A percentile compares a stretch with the other conserved stretches of the same genome.
phyloP scores from a whole-genome alignment of 2,113 vertebrate species.

The Pluvialis apricaria region DNA sequence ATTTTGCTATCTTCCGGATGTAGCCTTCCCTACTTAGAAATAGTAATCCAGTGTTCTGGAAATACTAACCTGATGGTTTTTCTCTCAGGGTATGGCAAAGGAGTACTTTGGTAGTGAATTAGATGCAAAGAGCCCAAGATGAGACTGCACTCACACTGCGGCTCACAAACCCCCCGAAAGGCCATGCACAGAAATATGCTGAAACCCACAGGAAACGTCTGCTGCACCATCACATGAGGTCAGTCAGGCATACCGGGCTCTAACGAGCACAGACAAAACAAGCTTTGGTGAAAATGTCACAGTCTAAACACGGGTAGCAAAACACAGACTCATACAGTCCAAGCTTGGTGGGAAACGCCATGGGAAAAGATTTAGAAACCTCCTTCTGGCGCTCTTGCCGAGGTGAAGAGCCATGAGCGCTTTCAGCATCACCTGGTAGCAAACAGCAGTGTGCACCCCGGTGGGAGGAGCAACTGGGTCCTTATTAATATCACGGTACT shows the following conservation, averaged over 20 bases:
- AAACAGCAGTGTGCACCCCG: not conserved
- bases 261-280: conserved; percentile 49
- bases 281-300: conserved; percentile 51
- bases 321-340: conserved; percentile 27
- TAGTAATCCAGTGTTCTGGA: not conserved
- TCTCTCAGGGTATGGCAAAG: not conserved
- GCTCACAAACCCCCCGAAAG: not conserved
- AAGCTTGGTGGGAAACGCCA: conserved; percentile 2
- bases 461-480: not conserved
- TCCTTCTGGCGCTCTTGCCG: not conserved
- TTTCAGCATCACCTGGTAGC: not conserved
- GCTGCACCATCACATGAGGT: conserved; percentile 5
- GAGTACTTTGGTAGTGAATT: not conserved
- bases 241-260: conserved; percentile 23
- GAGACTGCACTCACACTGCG: rapidly evolving
- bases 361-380: conserved; percentile 37
- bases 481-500: not conserved
- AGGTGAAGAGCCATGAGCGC: not conserved
- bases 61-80: not conserved
- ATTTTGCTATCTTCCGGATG: not conserved
- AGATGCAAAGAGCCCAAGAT: not conserved
- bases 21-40: not conserved
- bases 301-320: conserved; percentile 40
- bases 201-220: conserved; percentile 28
- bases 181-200: not conserved